These are phyloP conservation scores for Danio aesculapii DNA, from an alignment of 2,797 vertebrate species.

Conservation along the genomic window DNA sequence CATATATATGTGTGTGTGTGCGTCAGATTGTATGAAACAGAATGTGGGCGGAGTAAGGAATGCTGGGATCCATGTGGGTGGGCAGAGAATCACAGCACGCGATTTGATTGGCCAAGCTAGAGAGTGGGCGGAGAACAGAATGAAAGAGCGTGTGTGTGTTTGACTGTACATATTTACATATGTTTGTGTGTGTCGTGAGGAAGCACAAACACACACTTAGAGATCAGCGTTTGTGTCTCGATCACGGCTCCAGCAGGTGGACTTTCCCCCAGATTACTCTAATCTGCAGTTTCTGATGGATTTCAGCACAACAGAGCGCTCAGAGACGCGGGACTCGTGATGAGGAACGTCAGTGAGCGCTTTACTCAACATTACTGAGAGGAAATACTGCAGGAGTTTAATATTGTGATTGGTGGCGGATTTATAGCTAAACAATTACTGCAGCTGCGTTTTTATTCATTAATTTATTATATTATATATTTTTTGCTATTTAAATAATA, in stretches of 20 bases:
- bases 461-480: too few relatives aligned
- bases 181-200: constrained; percentile 24
- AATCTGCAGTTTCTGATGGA: constrained; percentile 22
- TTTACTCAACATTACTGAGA: background rate
- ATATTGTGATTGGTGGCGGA: too few relatives aligned
- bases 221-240: background rate
- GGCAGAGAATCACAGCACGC: constrained; percentile 50
- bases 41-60: constrained; percentile 51
- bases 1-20: background rate
- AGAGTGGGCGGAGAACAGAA: constrained; percentile 65
- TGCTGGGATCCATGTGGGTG: constrained; percentile 51
- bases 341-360: background rate
- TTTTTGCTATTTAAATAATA: too few relatives aligned
- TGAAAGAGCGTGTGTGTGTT: constrained; percentile 57
- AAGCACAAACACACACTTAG: background rate
- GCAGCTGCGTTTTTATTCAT: too few relatives aligned
- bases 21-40: background rate
- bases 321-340: constrained; percentile 31
- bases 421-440: too few relatives aligned
- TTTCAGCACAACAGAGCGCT: constrained; percentile 18
- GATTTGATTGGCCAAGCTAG: constrained; percentile 57
- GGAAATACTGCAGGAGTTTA: too few relatives aligned
- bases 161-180: constrained; percentile 19
- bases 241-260: background rate
- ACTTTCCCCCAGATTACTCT: constrained; percentile 34